Conservation (phyloP, 2,797 vertebrate genomes). For the Cynodonichthys magdalenae region DNA sequence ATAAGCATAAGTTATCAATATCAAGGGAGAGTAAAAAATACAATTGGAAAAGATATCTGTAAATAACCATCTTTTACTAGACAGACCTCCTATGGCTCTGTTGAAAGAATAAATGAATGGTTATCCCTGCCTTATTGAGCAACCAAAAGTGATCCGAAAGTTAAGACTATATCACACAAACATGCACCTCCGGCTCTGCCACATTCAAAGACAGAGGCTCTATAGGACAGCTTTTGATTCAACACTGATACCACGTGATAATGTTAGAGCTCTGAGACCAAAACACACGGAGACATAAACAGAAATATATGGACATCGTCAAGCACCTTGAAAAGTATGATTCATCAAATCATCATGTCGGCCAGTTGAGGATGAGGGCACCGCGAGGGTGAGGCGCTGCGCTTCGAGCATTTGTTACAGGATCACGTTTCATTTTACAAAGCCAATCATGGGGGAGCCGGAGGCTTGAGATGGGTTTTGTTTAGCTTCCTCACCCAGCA, state of each 20-base stretch:
- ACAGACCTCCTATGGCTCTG: slow-evolving; percentile 80
- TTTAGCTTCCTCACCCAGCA: slow-evolving; percentile 65
- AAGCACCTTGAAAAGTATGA: slow-evolving; percentile 80
- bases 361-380: slow-evolving; percentile 71
- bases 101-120: slow-evolving; percentile 78
- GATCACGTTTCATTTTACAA: slow-evolving; percentile 60
- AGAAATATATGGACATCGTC: slow-evolving; percentile 70
- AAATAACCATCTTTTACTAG: slow-evolving; percentile 80
- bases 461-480: slow-evolving; percentile 68
- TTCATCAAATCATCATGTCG: slow-evolving; percentile 81
- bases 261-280: slow-evolving; percentile 74
- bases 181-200: slow-evolving; percentile 80
- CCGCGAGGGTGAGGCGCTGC: slow-evolving; percentile 50
- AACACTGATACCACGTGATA: slow-evolving; percentile 80
- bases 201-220: slow-evolving; percentile 80
- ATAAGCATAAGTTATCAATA: slow-evolving; percentile 79
- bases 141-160: slow-evolving; percentile 75
- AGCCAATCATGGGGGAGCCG: slow-evolving; percentile 65
- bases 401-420: slow-evolving; percentile 57
- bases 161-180: slow-evolving; percentile 77
- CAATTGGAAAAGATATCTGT: slow-evolving; percentile 75
- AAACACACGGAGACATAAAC: slow-evolving; percentile 74
- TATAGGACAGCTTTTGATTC: slow-evolving; percentile 77
- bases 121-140: slow-evolving; percentile 76
- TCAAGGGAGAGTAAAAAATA: slow-evolving; percentile 78